A percentile compares a stretch with the other conserved stretches of the same genome.
Evolutionary conservation across 2,888 invertebrate species (phyloP).

Genomic region (Theretra japonica): DNA sequence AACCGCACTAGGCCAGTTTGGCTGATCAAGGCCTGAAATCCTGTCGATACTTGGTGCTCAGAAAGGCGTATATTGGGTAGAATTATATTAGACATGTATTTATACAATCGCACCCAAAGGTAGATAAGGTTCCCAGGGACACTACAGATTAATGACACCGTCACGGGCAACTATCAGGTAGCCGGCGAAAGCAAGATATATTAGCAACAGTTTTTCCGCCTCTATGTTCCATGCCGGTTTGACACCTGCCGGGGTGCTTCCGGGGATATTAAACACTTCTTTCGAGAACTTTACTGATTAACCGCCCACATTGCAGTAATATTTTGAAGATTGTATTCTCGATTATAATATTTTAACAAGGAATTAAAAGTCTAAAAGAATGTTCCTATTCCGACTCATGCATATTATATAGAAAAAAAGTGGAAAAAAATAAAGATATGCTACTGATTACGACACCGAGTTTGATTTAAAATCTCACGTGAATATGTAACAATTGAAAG

Average conservation of each 20-base stretch:
- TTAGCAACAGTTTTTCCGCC: conserved; percentile 25
- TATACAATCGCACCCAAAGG: neutral
- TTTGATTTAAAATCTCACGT: no score
- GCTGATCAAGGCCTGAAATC: no score
- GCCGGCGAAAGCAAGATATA: conserved; percentile 22
- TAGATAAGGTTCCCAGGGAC: neutral
- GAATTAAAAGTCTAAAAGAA: no score
- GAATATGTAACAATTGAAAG: neutral
- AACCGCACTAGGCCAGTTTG: no score
- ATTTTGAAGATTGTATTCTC: no score
- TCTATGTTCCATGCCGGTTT: conserved; percentile 5
- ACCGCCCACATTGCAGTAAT: neutral
- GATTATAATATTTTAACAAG: no score
- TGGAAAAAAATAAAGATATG: no score
- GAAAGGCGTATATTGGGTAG: neutral
- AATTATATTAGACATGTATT: neutral
- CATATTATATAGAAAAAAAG: no score
- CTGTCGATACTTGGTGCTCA: no score
- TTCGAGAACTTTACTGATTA: neutral
- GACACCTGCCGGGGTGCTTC: neutral
- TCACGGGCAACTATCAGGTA: conserved; percentile 18
- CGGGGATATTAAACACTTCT: neutral
- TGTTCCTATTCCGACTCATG: no score
- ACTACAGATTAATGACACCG: conserved; percentile 19
- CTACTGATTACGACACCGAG: no score